Evolutionary conservation across 2,797 vertebrate species (phyloP), one percentile per base, ranked within the genome.

Genomic region (Onychomys arenicola): DNA sequence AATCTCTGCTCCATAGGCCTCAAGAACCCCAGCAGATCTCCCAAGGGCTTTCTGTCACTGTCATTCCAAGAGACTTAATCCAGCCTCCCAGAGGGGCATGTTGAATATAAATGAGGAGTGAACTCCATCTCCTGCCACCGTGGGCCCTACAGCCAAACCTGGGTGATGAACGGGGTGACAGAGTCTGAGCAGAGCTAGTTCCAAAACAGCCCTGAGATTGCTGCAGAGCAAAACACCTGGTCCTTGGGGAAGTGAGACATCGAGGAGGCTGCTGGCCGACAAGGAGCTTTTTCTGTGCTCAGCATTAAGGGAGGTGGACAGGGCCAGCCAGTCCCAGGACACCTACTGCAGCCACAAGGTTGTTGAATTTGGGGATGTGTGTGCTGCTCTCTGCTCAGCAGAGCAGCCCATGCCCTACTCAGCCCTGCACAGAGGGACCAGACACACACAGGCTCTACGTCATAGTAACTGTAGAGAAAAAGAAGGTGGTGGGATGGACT

Each of bases 171-270:
- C 96, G 67, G 96, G 95, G 94, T 97, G 96, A 96, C 94, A 65
- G 8, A 90, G 83, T 83, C 94, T 94, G 80, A 91, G 32, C 75
- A 55, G 81, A 81, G 52, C n/a, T 59, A 81, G 82, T 87, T 95
- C 83, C 90, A 96, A 93, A 96, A 97, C 93, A 93, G 78, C 78
- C 75, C 83, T 93, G 96, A 95, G 95, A 95, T 95, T 95, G 93
- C 88, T 96, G 89, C 94, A 6, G 95, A 96, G 94, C 83, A 93
- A 91, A 97, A 93, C 97, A 98, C 94, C 97, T 98, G 98, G 97
- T 34, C 93, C 92, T 91, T 84, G n/a, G 89, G 93, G 55, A 77
- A 94, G 76, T 0, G 7, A 86, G 85, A 89, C 61, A 3, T 34
- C 67, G 80, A 90, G 73, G 69, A 14, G n/a, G 94, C 93, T 92